Evolutionary conservation across 2,888 invertebrate genomes (phyloP).

Genomic region (Heteromyza rotundicornis): DNA sequence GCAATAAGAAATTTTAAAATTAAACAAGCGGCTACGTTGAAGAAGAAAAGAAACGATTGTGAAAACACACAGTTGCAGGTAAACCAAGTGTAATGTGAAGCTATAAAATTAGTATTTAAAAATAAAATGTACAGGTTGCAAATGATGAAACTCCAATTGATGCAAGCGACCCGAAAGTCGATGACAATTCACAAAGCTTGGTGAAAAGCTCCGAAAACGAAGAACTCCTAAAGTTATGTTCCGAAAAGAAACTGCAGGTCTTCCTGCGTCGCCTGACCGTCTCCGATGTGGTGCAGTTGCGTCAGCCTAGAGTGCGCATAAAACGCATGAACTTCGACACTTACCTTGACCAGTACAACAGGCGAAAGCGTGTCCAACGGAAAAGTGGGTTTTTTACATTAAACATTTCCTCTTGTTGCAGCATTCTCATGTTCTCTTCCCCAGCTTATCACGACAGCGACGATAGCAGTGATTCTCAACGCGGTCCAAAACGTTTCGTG

Average conservation of each 20-base stretch:
- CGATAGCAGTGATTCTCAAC: conserved; percentile 3
- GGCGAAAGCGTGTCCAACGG: conserved; percentile 9
- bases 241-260: conserved; percentile 15
- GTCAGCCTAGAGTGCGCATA: conserved; percentile 34
- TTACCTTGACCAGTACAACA: too few species aligned
- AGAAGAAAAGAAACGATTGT: too few species aligned
- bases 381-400: conserved; percentile 22
- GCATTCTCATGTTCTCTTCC: not conserved
- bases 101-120: too few species aligned
- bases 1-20: too few species aligned
- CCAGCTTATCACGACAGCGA: conserved; percentile 28
- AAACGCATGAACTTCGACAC: conserved; percentile 25
- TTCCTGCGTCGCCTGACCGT: conserved; percentile 21
- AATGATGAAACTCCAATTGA: too few species aligned
- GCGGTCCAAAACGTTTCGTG: not conserved
- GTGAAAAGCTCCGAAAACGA: not conserved
- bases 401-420: not conserved
- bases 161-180: too few species aligned
- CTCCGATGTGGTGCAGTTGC: conserved; percentile 26
- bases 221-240: conserved; percentile 1
- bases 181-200: too few species aligned
- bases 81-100: too few species aligned
- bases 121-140: too few species aligned
- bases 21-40: too few species aligned
- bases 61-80: too few species aligned